Conservation (phyloP, 2,888 invertebrate species). For the Cheilosia vulpina region DNA sequence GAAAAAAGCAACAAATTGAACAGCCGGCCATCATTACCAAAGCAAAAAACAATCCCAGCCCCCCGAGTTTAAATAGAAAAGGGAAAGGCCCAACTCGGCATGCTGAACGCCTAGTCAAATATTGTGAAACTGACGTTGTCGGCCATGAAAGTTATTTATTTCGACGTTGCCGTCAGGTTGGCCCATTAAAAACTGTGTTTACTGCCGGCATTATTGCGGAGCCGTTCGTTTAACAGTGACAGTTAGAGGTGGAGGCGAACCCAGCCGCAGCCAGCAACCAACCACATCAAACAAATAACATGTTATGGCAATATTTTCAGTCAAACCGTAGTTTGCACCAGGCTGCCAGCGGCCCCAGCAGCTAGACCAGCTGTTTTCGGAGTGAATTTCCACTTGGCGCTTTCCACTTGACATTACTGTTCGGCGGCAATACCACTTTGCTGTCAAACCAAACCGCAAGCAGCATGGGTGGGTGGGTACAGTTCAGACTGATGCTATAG, state of each 20-base stretch:
- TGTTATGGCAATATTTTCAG: constrained; percentile 76
- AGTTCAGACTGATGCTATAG: not conserved
- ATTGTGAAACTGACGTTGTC: constrained; percentile 77
- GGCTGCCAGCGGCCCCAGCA: constrained; percentile 53
- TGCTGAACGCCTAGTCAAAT: constrained; percentile 74
- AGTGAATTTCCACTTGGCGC: constrained; percentile 2
- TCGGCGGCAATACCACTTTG: not conserved
- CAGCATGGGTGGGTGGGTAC: constrained; percentile 3
- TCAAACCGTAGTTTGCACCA: constrained; percentile 76
- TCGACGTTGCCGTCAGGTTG: constrained; percentile 58
- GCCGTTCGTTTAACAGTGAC: constrained; percentile 45
- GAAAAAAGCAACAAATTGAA: constrained; percentile 42
- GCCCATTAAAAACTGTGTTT: constrained; percentile 51
- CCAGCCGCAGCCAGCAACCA: constrained; percentile 1
- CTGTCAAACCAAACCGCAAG: constrained; percentile 2
- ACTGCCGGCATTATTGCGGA: constrained; percentile 36
- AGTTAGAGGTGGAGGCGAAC: constrained; percentile 54
- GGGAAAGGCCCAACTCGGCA: not conserved
- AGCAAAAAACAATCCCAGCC: not conserved
- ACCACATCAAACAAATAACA: constrained; percentile 74
- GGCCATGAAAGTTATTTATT: constrained; percentile 74
- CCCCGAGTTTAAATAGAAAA: too few relatives aligned
- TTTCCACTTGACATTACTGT: not conserved
- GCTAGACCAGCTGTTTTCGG: not conserved
- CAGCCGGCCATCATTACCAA: too few relatives aligned